Evolutionary conservation across 2,888 invertebrate species (phyloP), one percentile per base, ranked within the genome.

Genomic region (Brachypalpus laphriformis): DNA sequence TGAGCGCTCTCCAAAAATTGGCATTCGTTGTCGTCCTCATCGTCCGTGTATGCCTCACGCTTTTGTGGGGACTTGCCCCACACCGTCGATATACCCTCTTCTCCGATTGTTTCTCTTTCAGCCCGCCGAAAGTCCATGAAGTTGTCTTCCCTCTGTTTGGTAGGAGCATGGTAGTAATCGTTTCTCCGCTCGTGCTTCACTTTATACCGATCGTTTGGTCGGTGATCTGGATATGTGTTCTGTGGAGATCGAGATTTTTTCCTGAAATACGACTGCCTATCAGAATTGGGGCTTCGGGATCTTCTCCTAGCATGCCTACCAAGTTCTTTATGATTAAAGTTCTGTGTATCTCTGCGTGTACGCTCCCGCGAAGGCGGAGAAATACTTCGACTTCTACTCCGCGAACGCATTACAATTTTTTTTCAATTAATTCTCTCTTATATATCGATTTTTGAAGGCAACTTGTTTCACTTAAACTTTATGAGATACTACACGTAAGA

Each of bases 31-130:
- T 88, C 87, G 8, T 87, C 87, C 20, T 93, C 94, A 93, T 92
- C 96, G 8, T 89, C 88, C 0, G 88, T 95, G 66, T 86, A 87
- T 1, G 45, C 28, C 94, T 95, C 94, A 87, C 94, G 94, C 87
- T 94, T 93, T 0, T 93, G 89, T 0, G 97, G 97, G 1, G 96
- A 96, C 90, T 94, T 95, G 28, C 94, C 95, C 97, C 97, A 97
- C 61, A 96, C 93, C 78, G 94, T 93, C 1, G 94, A 92, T 18
- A 95, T 94, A 7, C 96, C 96, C 81, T 94, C 92, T 87, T 94
- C 93, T 1, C 96, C 96, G 51, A 97, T 95, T 83, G 94, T 92
- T 89, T 97, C 97, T 56, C 97, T 92, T 88, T 97, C 95, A 87
- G 94, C 94, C 72, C 96, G 92, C 72, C 96, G 92, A 0, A 94